Percentiles rank a stretch among this genome's conserved stretches.
Evolutionary conservation across 2,113 vertebrate genomes (phyloP).

Genomic region (Gymnobelideus leadbeateri): DNA sequence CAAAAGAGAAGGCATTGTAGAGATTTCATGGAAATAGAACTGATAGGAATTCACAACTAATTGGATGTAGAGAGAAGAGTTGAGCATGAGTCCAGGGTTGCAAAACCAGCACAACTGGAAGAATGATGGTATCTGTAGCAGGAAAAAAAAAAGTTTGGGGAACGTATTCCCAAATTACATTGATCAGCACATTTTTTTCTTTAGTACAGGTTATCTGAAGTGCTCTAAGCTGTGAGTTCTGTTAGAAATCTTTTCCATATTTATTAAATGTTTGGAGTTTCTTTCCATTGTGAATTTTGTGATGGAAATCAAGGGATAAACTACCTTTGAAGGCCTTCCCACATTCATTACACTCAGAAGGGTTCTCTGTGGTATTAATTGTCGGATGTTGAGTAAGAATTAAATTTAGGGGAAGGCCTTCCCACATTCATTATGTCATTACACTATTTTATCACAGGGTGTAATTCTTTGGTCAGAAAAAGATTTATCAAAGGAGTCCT

Average conservation of each 20-base stretch:
- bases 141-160: neutral
- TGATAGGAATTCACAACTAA: neutral
- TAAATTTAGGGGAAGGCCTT: neutral
- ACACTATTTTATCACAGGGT: neutral
- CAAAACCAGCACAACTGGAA: neutral
- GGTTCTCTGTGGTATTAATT: neutral
- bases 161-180: neutral
- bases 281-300: neutral
- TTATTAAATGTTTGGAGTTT: neutral
- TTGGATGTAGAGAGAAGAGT: neutral
- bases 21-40: neutral
- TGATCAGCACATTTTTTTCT: neutral
- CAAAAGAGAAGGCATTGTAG: neutral
- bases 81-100: neutral
- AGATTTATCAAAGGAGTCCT: neutral
- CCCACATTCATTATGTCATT: constrained; percentile 5
- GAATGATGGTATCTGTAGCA: neutral
- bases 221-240: neutral
- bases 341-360: neutral
- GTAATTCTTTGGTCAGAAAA: neutral
- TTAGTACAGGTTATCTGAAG: neutral
- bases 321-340: neutral
- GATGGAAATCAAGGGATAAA: neutral
- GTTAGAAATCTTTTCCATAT: neutral
- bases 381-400: neutral